phyloP scores from a whole-genome alignment of 2,888 invertebrate genomes.

The Scaptomyza reducta region DNA sequence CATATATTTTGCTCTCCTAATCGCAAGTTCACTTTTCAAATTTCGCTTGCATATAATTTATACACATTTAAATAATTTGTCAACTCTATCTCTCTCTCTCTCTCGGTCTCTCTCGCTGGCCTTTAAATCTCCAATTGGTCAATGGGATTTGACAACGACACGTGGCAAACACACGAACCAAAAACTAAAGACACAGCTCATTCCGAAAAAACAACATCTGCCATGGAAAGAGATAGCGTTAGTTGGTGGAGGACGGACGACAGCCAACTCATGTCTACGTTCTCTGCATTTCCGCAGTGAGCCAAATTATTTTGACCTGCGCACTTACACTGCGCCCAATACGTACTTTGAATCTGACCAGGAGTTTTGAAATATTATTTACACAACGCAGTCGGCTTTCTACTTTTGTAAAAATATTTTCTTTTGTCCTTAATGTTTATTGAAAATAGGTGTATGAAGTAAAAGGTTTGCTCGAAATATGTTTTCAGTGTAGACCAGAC shows the following conservation, averaged over 20 bases:
- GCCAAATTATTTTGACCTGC: slow-evolving; percentile 75
- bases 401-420: too few species aligned
- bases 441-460: too few species aligned
- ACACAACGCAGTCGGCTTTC: too few species aligned
- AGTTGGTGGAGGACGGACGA: slow-evolving; percentile 31
- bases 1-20: slow-evolving; percentile 49
- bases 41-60: slow-evolving; percentile 27
- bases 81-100: not conserved
- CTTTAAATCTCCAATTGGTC: slow-evolving; percentile 53
- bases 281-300: slow-evolving; percentile 59
- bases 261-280: slow-evolving; percentile 21
- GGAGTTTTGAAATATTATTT: too few species aligned
- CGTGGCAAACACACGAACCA: slow-evolving; percentile 76
- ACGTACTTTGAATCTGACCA: too few species aligned
- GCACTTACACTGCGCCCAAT: slow-evolving; percentile 55
- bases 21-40: slow-evolving; percentile 73
- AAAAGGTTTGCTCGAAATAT: not conserved
- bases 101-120: not conserved
- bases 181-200: slow-evolving; percentile 22
- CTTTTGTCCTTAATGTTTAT: too few species aligned
- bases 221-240: slow-evolving; percentile 46
- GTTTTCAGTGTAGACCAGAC: slow-evolving; percentile 41
- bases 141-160: slow-evolving; percentile 64
- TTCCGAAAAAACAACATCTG: slow-evolving; percentile 56
- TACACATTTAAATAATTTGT: slow-evolving; percentile 13